Base-by-base conservation (phyloP, 1,140 invertebrate genomes). In the Lithobius niger region DNA sequence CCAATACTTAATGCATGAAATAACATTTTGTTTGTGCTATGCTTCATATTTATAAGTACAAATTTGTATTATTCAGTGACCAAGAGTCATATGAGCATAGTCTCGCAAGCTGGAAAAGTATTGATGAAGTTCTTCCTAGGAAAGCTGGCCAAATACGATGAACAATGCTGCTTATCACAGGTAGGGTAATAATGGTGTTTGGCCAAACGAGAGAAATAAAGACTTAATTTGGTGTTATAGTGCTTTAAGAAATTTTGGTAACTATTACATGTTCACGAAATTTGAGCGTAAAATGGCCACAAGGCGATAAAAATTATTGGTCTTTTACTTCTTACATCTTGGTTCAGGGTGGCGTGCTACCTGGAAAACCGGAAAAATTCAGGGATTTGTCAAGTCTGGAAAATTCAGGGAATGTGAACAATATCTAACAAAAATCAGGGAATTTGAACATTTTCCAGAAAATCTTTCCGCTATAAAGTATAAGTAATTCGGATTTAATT, bases 51-150 rank as follows among this genome's bases (percentile, higher is more conserved):
- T n/a, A n/a, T n/a, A n/a, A n/a, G n/a, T n/a, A n/a, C n/a, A n/a
- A n/a, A 1, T 54, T 28, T 54, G 25, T 25, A 10, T 6, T 27
- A 26, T 27, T 25, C 62, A 84, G 82, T 83, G 58, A 70, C 76
- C 31, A 81, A 80, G 62, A 76, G 72, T 57, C 76, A 80, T 65
- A 69, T 84, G 57, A 69, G 73, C 25, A 65, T 70, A 54, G 71
- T 76, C 43, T 74, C 72, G 54, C 69, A 74, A 66, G 79, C 79
- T 44, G 79, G 75, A 65, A 71, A 70, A 59, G 71, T 82, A 21
- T 65, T 82, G n/a, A 60, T 81, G 28, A 66, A 69, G 15, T 79
- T 76, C 60, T 65, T 82, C 4, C 64, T 81, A 4, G 64, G 71
- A 6, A 74, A 77, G 62, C 64, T 81, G 57, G 71, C 72, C 57